Evolutionary conservation across 1,140 invertebrate genomes (phyloP).

Genomic region (Drosophila malerkotliana): DNA sequence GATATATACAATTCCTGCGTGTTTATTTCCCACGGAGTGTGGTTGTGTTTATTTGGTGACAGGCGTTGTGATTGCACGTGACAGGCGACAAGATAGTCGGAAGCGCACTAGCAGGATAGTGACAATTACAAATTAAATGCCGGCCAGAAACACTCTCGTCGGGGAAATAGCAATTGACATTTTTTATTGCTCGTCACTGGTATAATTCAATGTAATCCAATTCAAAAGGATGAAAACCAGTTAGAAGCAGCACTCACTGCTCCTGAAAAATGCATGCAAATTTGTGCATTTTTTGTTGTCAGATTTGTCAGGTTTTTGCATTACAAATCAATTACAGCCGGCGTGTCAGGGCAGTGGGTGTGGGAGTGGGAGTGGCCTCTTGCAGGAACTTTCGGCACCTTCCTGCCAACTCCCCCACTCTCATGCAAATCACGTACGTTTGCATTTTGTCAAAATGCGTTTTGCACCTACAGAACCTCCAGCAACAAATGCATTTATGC

Average conservation of each 20-base stretch:
- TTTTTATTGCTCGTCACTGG: background rate
- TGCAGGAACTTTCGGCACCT: background rate
- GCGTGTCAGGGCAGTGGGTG: conserved; percentile 28
- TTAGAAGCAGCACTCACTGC: conserved; percentile 14
- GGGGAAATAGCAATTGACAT: background rate
- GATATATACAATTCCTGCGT: conserved; percentile 6
- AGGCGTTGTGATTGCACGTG: conserved; percentile 39
- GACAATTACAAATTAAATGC: background rate
- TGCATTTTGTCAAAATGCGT: conserved; percentile 80
- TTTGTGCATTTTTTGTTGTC: conserved; percentile 27
- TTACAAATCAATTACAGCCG: conserved; percentile 77
- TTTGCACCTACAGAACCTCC: conserved; percentile 65
- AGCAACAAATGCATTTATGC: conserved; percentile 50
- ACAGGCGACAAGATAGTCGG: conserved; percentile 44
- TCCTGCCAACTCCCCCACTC: background rate
- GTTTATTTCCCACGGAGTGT: conserved; percentile 26
- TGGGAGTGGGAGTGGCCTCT: conserved; percentile 22
- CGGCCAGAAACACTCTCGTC: background rate
- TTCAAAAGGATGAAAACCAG: conserved; percentile 10
- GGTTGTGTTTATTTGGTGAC: conserved; percentile 21
- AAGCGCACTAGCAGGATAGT: conserved; percentile 9
- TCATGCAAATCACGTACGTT: conserved; percentile 77
- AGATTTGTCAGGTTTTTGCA: conserved; percentile 57
- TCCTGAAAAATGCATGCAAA: conserved; percentile 39
- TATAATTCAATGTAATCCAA: background rate